Conservation (phyloP, 2,797 vertebrate species). For the Lerista edwardsae region DNA sequence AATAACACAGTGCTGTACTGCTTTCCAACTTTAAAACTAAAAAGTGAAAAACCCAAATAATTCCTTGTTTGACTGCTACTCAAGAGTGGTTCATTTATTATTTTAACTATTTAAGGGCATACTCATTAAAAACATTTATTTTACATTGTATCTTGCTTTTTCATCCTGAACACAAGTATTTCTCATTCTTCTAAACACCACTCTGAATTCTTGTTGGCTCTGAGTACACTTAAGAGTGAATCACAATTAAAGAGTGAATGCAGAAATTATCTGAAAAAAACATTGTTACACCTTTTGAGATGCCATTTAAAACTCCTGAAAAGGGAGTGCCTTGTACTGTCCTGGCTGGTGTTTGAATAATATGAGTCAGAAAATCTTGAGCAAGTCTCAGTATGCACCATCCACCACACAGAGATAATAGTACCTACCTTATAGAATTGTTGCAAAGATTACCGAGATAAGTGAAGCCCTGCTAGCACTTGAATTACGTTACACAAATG, state of each 20-base stretch:
- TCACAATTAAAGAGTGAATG: no score
- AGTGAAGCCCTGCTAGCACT: background rate
- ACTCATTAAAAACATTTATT: background rate
- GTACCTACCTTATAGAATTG: background rate
- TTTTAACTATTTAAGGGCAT: constrained; percentile 32
- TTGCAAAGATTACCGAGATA: background rate
- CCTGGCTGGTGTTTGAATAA: background rate
- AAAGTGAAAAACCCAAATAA: background rate
- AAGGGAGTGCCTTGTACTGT: background rate
- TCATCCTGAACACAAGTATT: background rate
- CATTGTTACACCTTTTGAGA: background rate
- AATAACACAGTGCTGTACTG: constrained; percentile 29
- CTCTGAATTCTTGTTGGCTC: background rate
- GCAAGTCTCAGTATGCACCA: background rate
- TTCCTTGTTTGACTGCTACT: constrained; percentile 27
- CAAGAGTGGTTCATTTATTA: constrained; percentile 23
- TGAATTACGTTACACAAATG: background rate
- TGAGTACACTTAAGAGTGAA: constrained; percentile 51
- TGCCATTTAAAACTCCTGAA: background rate
- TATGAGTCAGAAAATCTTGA: no score
- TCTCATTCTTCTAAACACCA: constrained; percentile 21
- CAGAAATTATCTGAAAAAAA: constrained; percentile 35
- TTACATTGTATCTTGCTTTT: constrained; percentile 1
- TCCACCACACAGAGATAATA: background rate
- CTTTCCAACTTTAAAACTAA: constrained; percentile 5